Conservation (phyloP, 2,113 vertebrate species). For the Nothocercus julius region DNA sequence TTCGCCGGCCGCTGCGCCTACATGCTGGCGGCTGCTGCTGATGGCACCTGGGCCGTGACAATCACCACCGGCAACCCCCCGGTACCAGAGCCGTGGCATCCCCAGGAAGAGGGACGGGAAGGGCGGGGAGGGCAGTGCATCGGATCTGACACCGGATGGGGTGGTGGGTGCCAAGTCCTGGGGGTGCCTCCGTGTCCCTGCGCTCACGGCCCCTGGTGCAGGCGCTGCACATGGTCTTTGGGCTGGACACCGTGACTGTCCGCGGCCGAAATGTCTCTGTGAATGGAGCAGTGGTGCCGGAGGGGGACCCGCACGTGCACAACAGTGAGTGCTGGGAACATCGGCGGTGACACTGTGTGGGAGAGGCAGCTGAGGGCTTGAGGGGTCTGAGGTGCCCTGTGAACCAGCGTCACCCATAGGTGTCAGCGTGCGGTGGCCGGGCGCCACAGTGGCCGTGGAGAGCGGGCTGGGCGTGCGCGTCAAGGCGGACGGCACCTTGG, state of each 20-base stretch:
- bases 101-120: too few species aligned
- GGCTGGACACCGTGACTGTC: conserved; percentile 78
- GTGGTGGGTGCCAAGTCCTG: too few species aligned
- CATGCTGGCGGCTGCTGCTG: conserved; percentile 79
- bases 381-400: too few species aligned
- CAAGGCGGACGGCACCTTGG: conserved; percentile 79
- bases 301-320: conserved; percentile 78
- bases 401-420: conserved; percentile 66
- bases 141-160: too few species aligned
- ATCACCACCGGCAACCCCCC: conserved; percentile 64
- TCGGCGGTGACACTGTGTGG: too few species aligned
- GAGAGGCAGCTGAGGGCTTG: too few species aligned
- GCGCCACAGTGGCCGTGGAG: conserved; percentile 89
- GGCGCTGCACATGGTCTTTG: conserved; percentile 83
- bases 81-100: conserved; percentile 60
- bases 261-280: conserved; percentile 75
- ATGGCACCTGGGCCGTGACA: conserved; percentile 85
- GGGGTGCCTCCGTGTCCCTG: too few species aligned
- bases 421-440: conserved; percentile 88
- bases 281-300: conserved; percentile 70
- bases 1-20: conserved; percentile 87
- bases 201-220: neutral
- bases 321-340: conserved; percentile 72
- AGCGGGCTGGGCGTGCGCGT: conserved; percentile 84
- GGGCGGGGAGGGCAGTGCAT: too few species aligned